Evolutionary conservation across 2,888 invertebrate species (phyloP), one percentile per base, ranked within the genome.

Genomic region (Margaritifera margaritifera): DNA sequence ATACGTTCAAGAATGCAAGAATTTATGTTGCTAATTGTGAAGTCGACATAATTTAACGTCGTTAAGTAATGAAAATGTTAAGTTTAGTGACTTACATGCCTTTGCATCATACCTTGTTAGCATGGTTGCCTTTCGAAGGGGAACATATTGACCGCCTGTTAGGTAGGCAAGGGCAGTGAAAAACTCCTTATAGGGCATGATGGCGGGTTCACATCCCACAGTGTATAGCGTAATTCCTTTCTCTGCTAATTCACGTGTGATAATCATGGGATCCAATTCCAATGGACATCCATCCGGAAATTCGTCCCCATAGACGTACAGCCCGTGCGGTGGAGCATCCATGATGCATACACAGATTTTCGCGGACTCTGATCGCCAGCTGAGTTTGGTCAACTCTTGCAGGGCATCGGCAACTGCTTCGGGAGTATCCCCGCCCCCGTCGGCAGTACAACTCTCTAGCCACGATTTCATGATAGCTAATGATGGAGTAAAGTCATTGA

Each of bases 61-160:
- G 8, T 31, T 31, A 31, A 31, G 31, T 31, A 31, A n/a, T n/a
- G n/a, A n/a, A n/a, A n/a, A n/a, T n/a, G n/a, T n/a, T n/a, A n/a
- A n/a, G n/a, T 31, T 31, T 8, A 31, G 31, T 31, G 31, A 31
- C 31, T 31, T 31, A 31, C 6, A 31, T 31, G 8, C 8, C 31
- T 31, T 31, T 31, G 6, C 31, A 31, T 31, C 31, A 31, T 31
- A 31, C 31, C 31, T 31, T 31, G 78, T 75, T 2, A 86, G 71
- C 2, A 79, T 57, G 27, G 76, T 67, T 5, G 85, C 82, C 24
- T 71, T 75, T 0, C 68, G 27, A 58, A 86, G 67, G 1, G 85
- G 86, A 8, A 86, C 80, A 69, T 86, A 86, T 66, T 84, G 85
- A 1, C 86, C 86, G 3, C 86, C 84, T 11, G 86, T 86, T 11